Evolutionary conservation across 2,113 vertebrate genomes (phyloP), one percentile per base, ranked within the genome.

Genomic region (Chionis minor): DNA sequence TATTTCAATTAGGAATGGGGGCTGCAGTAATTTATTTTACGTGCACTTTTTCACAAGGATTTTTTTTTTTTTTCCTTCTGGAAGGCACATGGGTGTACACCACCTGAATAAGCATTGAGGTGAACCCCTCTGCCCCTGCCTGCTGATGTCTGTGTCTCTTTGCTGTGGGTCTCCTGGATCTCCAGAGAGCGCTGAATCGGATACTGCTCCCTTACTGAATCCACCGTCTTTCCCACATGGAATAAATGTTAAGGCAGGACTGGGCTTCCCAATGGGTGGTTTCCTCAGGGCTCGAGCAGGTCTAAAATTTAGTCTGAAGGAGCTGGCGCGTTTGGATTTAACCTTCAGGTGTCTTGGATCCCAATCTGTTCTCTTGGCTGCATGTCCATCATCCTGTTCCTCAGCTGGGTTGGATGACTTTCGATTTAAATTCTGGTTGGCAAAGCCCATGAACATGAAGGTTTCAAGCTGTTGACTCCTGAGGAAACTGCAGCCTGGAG

Each of bases 1-100:
- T 59, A 88, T 96, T 97, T 97, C 93, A 96, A 90, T 97, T 96
- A 97, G 93, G 65, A 87, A 83, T 2, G 51, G 71, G 44, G 61
- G 18, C n/a, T 82, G 86, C 83, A 79, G 75, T 84, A 85, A 92
- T 95, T 86, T 96, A 92, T 92, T 96, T 95, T 96, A 86, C 4
- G 52, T 90, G 73, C 66, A 58, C 44, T 75, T 97, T 97, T 97
- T 95, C 94, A 70, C 40, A 72, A 81, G 59, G 47, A 30, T 8
- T 44, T 44, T 6, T 52, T 32, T 17, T 22, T 17, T 19, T 38
- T 49, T 21, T 27, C 16, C 8, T 88, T 90, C 62, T 92, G 81
- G 51, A 72, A 83, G 56, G 66, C 62, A 85, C 35, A 13, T 30
- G 66, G 59, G 73, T 93, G 73, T 77, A 44, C 4, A 27, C 51